Evolutionary conservation across 2,113 vertebrate genomes (phyloP), one percentile per base, ranked within the genome.

Genomic region (Barbus barbus): DNA sequence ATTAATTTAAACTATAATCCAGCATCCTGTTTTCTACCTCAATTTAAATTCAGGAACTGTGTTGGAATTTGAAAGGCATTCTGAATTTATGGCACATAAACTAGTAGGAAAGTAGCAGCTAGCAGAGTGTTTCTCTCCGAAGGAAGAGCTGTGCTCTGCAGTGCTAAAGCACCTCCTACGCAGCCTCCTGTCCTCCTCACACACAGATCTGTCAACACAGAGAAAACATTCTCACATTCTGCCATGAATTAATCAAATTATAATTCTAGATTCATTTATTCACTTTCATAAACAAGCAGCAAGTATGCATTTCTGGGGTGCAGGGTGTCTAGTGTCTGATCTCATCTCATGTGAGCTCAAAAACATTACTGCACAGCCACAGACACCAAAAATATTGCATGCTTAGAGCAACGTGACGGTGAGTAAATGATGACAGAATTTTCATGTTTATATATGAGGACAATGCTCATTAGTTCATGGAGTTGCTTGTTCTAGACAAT

Each of bases 101-200:
- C 65, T 69, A 8, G 3, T 5, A 38, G 65, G 65, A 38, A 38
- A 33, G 18, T 36, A 33, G 20, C 31, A 69, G 18, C 9, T 36
- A 3, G 53, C 53, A n/a, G 65, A 69, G 4, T 33, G 1, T 22
- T 69, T 38, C 8, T 38, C 31, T 38, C 18, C 13, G n/a, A 38
- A 69, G 33, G 71, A 44, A 73, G 71, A 73, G 1, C 24, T 71
- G 67, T 71, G 67, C 18, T 41, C 12, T 38, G 36, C 31, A 22
- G 67, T 9, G 71, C 71, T 73, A 33, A 44, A 73, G 38, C 36
- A 73, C 71, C 71, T 46, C 71, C 71, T 46, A 73, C 71, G 38
- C 61, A 63, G n/a, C 71, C 41, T 73, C 38, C 71, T 73, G 38
- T 69, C 65, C 41, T 41, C 71, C 71, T 73, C 71, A 16, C n/a